A percentile compares a stretch with the other conserved stretches of the same genome.
Evolutionary conservation across 2,888 invertebrate genomes (phyloP).

Genomic region (Atethmia centrago): DNA sequence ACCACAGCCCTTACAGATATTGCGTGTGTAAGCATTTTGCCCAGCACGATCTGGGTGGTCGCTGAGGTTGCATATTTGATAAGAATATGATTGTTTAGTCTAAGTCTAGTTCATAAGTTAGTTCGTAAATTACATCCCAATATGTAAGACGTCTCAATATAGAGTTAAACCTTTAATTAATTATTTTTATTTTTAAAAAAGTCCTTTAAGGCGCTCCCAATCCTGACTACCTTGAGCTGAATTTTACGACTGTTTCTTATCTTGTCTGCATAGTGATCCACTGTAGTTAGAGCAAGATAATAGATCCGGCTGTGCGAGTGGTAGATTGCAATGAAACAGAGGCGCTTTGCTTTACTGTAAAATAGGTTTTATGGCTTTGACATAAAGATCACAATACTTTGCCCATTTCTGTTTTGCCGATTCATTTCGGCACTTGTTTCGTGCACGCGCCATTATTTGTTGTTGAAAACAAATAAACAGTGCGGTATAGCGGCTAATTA

Average conservation of each 20-base stretch:
- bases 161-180: too few species aligned
- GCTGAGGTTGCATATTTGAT: too few species aligned
- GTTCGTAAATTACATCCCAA: too few species aligned
- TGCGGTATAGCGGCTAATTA: not conserved
- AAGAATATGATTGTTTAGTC: too few species aligned
- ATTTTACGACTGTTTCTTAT: constrained; percentile 5
- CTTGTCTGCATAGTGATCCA: constrained; percentile 2
- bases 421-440: not conserved
- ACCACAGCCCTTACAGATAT: too few species aligned
- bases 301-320: not conserved
- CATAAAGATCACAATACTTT: not conserved
- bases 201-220: too few species aligned
- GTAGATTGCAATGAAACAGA: constrained; percentile 8
- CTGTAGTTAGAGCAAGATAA: constrained; percentile 4
- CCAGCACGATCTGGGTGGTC: too few species aligned
- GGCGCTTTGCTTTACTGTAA: constrained; percentile 7
- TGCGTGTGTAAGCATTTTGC: too few species aligned
- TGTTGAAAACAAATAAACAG: constrained; percentile 5
- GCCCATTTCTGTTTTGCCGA: not conserved
- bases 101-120: too few species aligned
- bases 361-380: not conserved
- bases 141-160: too few species aligned
- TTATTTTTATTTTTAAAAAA: too few species aligned
- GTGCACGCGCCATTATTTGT: constrained; percentile 4
- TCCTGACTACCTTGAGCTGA: too few species aligned